Evolutionary conservation across 35 echinoderm and acorn worm genomes (phyloP), one percentile per base, ranked within the genome.

Genomic region (Anneissia japonica): DNA sequence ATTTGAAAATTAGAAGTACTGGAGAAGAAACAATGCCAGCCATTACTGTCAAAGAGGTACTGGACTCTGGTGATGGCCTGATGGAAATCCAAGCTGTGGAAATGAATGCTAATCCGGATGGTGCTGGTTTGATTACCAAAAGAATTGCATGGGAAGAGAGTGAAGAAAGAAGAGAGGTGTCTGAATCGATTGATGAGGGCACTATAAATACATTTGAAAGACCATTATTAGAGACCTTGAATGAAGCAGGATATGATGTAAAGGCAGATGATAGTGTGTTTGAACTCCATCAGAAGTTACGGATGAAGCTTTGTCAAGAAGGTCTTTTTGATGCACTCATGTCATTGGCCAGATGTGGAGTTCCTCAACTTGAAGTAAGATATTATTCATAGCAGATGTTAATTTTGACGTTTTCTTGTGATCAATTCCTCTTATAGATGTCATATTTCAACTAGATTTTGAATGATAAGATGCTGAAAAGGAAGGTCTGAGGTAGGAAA

Each of bases 351-450:
- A n/a, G 46, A 40, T 81, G 77, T 80, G 40, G 46, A 23, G 40
- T 35, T 34, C 29, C 86, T 51, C 77, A 88, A 35, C 79, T 88
- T 11, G 77, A 88, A 77, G 86, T 88, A 81, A 74, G 21, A 28
- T 35, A 36, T 36, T 10, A 79, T 12, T 36, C 39, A 7, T n/a
- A n/a, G n/a, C n/a, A n/a, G n/a, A n/a, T n/a, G n/a, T n/a, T n/a
- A n/a, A n/a, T n/a, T n/a, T n/a, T n/a, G n/a, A n/a, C n/a, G n/a
- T n/a, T n/a, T n/a, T n/a, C n/a, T n/a, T n/a, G n/a, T n/a, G n/a
- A n/a, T n/a, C n/a, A n/a, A n/a, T n/a, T n/a, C n/a, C n/a, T n/a
- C n/a, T n/a, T n/a, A n/a, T n/a, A n/a, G n/a, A n/a, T n/a, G n/a
- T n/a, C n/a, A n/a, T n/a, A n/a, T n/a, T n/a, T n/a, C n/a, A n/a